Percentiles rank a stretch among this genome's conserved stretches.
phyloP scores from a whole-genome alignment of 64 coral and sea anemone genomes.

The Exaiptasia diaphana region DNA sequence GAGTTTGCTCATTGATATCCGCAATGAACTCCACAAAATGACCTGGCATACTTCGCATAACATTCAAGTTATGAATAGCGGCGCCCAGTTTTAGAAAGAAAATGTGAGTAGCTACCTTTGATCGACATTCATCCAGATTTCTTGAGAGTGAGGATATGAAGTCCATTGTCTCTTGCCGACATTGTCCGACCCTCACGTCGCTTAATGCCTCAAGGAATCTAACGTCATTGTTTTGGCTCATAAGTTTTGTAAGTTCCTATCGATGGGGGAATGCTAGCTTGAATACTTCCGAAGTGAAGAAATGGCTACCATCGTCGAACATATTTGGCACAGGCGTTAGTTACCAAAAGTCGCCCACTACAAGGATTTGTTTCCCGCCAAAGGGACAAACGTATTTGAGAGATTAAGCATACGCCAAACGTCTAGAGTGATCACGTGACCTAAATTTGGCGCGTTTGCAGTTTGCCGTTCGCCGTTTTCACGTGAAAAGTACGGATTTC shows the following conservation, averaged over 20 bases:
- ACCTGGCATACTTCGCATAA: background rate
- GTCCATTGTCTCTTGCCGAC: background rate
- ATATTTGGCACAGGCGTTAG: background rate
- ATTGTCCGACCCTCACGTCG: constrained; percentile 21
- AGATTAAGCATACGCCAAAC: too few species aligned
- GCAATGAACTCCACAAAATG: background rate
- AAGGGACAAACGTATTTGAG: too few species aligned
- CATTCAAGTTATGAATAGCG: background rate
- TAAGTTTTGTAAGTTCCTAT: constrained; percentile 4
- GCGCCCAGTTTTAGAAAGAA: background rate
- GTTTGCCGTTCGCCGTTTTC: too few species aligned
- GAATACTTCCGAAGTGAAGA: constrained; percentile 12
- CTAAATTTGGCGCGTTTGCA: too few species aligned
- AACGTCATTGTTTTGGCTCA: constrained; percentile 8
- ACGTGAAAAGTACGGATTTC: too few species aligned
- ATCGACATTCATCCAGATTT: background rate
- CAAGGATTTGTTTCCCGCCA: constrained; percentile 19
- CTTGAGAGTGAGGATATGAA: constrained; percentile 6
- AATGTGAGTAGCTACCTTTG: background rate
- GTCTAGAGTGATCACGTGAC: too few species aligned
- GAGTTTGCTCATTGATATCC: background rate
- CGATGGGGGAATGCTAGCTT: background rate
- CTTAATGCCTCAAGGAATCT: background rate
- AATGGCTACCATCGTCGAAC: background rate
- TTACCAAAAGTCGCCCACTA: constrained; percentile 43